Base-by-base conservation (phyloP, 1,140 invertebrate genomes). In the Polypedilum pembai region DNA sequence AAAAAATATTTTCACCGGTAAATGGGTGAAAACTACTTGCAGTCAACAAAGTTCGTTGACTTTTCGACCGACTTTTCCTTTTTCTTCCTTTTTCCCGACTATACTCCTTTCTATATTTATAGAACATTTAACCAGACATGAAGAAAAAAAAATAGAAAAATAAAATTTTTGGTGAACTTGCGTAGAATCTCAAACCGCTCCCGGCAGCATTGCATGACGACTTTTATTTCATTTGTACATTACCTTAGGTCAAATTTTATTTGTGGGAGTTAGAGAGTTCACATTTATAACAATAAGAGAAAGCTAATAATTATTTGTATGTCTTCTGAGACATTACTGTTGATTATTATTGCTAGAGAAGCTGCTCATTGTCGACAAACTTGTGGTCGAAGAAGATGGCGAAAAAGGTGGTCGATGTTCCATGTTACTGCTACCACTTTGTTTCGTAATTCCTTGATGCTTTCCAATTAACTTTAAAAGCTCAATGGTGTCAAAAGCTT, bases 401-500 rank as follows among this genome's bases (percentile, higher is more conserved):
- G 65, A 69, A 21, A 69, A 69, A 5, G 65, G 65, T 69, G n/a
- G 17, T 18, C 8, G 17, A 18, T 69, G n/a, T 18, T 18, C 65
- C n/a, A 10, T 69, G 10, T 33, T 33, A 33, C 5, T 33, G 24
- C 24, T 33, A 5, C 24, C 24, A 33, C 20, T 69, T 21, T 69
- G 65, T 21, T 18, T 69, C 7, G n/a, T 18, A 18, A 69, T 20
- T 20, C 65, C 65, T 10, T 69, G 65, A 69, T 69, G 65, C 17
- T 69, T 69, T 8, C 65, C 80, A 0, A 82, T 75, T 1, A 87
- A 76, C 77, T 87, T 87, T 76, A 93, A 82, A 78, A 93, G 84
- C 82, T 92, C 90, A 86, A 94, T 87, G 20, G 91, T 91, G 83
- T 93, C 92, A 80, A 92, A 89, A 33, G 91, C 91, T 83, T 92